Evolutionary conservation across 1,140 invertebrate genomes (phyloP).

Genomic region (Anthonomus grandis): DNA sequence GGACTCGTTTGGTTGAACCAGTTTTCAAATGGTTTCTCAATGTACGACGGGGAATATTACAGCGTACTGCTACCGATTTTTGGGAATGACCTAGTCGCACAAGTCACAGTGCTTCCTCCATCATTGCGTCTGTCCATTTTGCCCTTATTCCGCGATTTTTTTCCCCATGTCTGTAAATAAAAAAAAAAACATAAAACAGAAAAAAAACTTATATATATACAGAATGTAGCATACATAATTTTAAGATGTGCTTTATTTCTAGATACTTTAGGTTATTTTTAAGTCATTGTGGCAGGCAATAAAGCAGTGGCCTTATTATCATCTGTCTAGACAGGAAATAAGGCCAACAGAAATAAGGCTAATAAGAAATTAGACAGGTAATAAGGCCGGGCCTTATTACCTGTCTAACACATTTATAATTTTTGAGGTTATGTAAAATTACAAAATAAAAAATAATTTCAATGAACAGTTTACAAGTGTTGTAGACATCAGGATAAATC

Average conservation of each 20-base stretch:
- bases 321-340: neutral
- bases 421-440: too few species aligned
- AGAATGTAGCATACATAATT: conserved; percentile 5
- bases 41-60: conserved; percentile 22
- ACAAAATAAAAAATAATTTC: too few species aligned
- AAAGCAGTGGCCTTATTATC: conserved; percentile 2
- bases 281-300: conserved; percentile 3
- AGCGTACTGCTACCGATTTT: conserved; percentile 14
- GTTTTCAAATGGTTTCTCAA: conserved; percentile 26
- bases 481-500: too few species aligned
- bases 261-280: neutral
- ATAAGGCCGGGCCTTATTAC: too few species aligned
- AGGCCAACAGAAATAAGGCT: too few species aligned
- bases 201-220: too few species aligned
- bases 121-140: conserved; percentile 21
- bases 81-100: conserved; percentile 15
- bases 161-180: conserved; percentile 23
- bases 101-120: conserved; percentile 24
- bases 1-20: conserved; percentile 7
- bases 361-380: too few species aligned
- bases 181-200: too few species aligned
- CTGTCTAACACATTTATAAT: too few species aligned
- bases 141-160: conserved; percentile 23
- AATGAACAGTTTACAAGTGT: too few species aligned
- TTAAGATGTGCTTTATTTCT: neutral